Base-by-base conservation (phyloP, 2,888 invertebrate genomes). In the Geotrupes spiniger region DNA sequence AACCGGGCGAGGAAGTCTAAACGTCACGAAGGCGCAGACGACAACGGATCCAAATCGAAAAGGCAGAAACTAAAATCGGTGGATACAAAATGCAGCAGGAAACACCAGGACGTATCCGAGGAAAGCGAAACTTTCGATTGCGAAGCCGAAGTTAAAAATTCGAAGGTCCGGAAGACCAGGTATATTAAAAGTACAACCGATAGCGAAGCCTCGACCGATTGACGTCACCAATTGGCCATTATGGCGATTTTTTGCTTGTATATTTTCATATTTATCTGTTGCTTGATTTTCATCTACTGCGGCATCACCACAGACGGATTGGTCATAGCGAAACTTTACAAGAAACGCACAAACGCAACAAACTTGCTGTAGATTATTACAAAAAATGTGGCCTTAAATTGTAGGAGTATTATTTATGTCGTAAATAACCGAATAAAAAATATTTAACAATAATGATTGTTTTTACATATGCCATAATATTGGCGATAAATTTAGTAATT, bases 191-290 rank as follows among this genome's bases (percentile, higher is more conserved):
- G 38, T 62, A 46, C 58, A 2, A 60, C 60, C 15, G 60, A 60
- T 5, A 69, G 64, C 44, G 64, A 65, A 46, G 56, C 62, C n/a
- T 51, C 57, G 14, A 42, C 66, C 42, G 77, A 79, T 70, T 81
- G 80, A 79, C 80, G 79, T 62, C 76, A 78, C 69, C 76, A 76
- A 65, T 68, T 77, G 55, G 80, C 78, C 70, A 78, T 80, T 47
- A 72, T 76, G 66, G 77, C 77, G 63, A 72, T 81, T 42, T 75
- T 80, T 53, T 75, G 78, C 57, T 71, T 81, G 47, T 80, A 77
- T 60, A 63, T 75, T 45, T 75, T 76, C 54, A 81, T 80, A 55
- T 75, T 81, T 59, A 69, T 77, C 46, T 71, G 77, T 54, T 79
- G 77, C 58, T 65, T 80, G 60, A 70, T 78, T 47, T 73, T 80